Conservation (phyloP, 2,888 invertebrate species). For the Diloba caeruleocephala region DNA sequence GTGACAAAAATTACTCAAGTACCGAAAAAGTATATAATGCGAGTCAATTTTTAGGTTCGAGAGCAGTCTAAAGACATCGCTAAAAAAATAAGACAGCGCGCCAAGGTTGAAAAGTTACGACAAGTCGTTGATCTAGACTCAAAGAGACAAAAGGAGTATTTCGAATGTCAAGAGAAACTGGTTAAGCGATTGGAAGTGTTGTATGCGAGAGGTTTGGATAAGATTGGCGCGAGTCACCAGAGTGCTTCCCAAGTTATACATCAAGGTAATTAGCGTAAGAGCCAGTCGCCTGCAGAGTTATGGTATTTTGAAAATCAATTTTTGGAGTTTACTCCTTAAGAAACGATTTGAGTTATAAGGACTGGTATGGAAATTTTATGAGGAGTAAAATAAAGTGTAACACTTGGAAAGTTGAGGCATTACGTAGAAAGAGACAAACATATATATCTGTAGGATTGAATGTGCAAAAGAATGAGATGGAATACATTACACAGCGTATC, state of each 20-base stretch:
- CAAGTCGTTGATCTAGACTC: conserved; percentile 71
- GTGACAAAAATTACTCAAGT: conserved; percentile 42
- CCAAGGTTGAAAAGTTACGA: conserved; percentile 77
- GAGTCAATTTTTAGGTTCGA: conserved; percentile 77
- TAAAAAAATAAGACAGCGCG: conserved; percentile 82
- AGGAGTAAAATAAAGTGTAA: no score
- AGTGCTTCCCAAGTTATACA: conserved; percentile 66
- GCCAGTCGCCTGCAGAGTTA: no score
- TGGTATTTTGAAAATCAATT: no score
- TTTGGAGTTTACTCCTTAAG: no score
- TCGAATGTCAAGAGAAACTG: conserved; percentile 76
- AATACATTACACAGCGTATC: no score
- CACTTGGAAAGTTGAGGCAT: no score
- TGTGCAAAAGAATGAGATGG: no score
- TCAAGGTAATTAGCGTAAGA: no score
- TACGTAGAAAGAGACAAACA: no score
- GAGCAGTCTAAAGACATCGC: conserved; percentile 87
- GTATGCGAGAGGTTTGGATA: conserved; percentile 72
- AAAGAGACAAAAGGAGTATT: conserved; percentile 76
- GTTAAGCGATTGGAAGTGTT: conserved; percentile 77
- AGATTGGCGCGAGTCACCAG: conserved; percentile 77
- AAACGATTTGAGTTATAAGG: no score
- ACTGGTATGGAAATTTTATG: no score
- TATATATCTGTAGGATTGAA: no score
- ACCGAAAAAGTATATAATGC: conserved; percentile 33